Base-by-base conservation (phyloP, 2,113 vertebrate species). In the Carassius carassius region DNA sequence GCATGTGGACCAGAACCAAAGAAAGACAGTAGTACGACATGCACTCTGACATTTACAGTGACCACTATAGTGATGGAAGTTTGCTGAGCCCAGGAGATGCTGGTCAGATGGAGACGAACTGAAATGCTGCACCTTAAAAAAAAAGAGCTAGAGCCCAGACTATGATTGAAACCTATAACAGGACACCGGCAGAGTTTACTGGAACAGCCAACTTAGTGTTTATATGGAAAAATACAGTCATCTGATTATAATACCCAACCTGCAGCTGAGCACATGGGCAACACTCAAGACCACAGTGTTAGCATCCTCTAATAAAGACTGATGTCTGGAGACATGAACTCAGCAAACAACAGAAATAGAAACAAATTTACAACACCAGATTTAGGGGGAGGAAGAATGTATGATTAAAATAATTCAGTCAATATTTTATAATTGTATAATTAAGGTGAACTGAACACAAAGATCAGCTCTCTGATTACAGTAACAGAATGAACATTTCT, bases 201-300 rank as follows among this genome's bases (percentile, higher is more conserved):
- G 44, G 44, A 47, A 12, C 44, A 47, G 44, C 44, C 44, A 47
- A 47, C 44, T 47, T 47, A 11, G 0, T 47, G 44, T 12, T 47
- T 47, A 47, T 47, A 47, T 47, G 44, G 76, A 35, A 78, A 82
- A 58, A 60, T 70, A 19, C 25, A 72, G 75, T 79, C 81, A 74
- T 73, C 21, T 73, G 63, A 83, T 79, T 78, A 32, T 44, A 85
- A 58, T 35, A 70, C 63, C 54, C 35, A 69, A 58, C 51, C 49
- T 79, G 32, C 49, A 72, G 83, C 76, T 32, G 49, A 78, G 16
- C 62, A 78, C 74, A 65, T 78, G 83, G 75, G 25, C 63, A 67
- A 51, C 44, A 35, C 41, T 62, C 8, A 44, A 72, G 51, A 77
- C 56, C 29, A 84, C 77, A 65, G 47, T 29, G 37, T 86, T 76